Evolutionary conservation across 37 sponge, comb jelly and placozoan species (phyloP).

Genomic region (Bolinopsis microptera): DNA sequence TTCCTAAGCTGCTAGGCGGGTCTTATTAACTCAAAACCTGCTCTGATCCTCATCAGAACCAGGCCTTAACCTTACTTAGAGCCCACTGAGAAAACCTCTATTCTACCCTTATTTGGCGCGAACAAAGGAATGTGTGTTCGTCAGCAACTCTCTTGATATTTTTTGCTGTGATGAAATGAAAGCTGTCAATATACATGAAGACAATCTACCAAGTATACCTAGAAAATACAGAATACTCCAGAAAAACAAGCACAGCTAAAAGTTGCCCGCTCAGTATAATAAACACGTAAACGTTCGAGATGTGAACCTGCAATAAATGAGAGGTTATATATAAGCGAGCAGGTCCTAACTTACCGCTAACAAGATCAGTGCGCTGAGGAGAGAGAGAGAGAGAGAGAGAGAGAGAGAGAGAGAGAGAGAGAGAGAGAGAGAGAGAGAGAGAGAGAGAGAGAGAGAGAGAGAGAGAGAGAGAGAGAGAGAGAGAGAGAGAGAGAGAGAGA

Average conservation of each 20-base stretch:
- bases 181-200: too few species aligned
- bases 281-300: too few species aligned
- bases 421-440: not conserved
- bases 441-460: constrained; percentile 7
- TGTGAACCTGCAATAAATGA: too few species aligned
- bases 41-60: not conserved
- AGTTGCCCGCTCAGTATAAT: too few species aligned
- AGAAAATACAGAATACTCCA: too few species aligned
- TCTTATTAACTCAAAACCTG: not conserved
- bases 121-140: not conserved
- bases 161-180: not conserved
- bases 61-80: too few species aligned
- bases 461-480: not conserved
- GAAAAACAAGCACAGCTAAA: too few species aligned
- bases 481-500: not conserved
- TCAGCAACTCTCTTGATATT: not conserved
- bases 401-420: not conserved
- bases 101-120: not conserved
- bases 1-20: not conserved
- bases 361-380: not conserved
- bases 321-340: too few species aligned
- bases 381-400: not conserved
- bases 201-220: too few species aligned
- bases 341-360: not conserved
- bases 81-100: too few species aligned